Base-by-base conservation (phyloP, 2,797 vertebrate genomes). In the Sciurus carolinensis region DNA sequence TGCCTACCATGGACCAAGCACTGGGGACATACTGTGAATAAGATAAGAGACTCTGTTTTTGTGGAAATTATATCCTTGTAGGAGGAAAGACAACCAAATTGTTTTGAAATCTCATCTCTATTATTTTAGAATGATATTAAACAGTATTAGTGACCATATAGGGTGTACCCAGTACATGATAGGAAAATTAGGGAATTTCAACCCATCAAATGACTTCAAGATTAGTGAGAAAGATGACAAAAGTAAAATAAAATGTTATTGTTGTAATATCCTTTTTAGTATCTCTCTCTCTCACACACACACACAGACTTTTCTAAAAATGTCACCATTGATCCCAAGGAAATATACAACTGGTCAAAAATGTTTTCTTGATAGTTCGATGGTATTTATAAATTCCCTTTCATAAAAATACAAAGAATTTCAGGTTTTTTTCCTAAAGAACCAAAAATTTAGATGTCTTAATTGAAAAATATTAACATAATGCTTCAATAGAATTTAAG, bases 401-500 rank as follows among this genome's bases (percentile, higher is more conserved):
- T 71, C 33, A 72, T 69, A 85, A 39, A 97, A 95, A 93, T 18
- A 87, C 10, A 97, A 95, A 83, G 57, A 94, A 57, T 64, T 69
- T 76, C 44, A 93, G 69, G 24, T 44, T 67, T 30, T 62, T 92
- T 13, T 18, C 54, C 87, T 3, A 94, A 71, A 54, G 14, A 89
- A 95, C 14, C 33, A 87, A 64, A 64, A 76, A 96, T 87, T 66
- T 72, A 80, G 59, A 97, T 95, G 47, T 90, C 92, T 96, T 47
- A 72, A 59, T 15, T 20, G 22, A 28, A 91, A 96, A 84, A 30
- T 69, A 33, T 75, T 44, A 50, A 85, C 9, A 36, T 14, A n/a
- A 42, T n/a, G 12, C 9, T 96, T 59, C 87, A 64, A n/a, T 47
- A 83, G 76, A 67, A 87, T 42, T 84, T 90, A 67, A 77, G 20